Evolutionary conservation across 2,888 invertebrate species (phyloP), one percentile per base, ranked within the genome.

Genomic region (Microplitis deprimator): DNA sequence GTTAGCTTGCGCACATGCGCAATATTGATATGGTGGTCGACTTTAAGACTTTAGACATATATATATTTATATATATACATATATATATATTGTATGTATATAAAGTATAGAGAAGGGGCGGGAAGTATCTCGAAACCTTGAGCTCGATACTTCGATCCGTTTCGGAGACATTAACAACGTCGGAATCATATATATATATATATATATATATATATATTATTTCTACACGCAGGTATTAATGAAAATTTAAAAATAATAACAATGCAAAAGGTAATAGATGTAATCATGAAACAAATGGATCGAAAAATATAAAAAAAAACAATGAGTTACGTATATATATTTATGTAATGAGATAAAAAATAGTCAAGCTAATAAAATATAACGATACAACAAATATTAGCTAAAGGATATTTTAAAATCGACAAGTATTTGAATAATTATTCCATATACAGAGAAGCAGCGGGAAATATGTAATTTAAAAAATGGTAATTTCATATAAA

Each of bases 101-200:
- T 71, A 74, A 68, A 68, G 62, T 29, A 72, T 73, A 69, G 70
- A 77, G 68, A 62, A 77, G 75, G 73, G 17, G 77, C 59, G 75
- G 69, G 50, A 68, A 72, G 73, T 60, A 60, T 81, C 76, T 78
- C 73, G 77, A 81, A 85, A 86, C 88, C 88, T 89, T 88, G 88
- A 84, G 85, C 86, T 81, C 86, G 81, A 88, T 88, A 83, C 84
- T 85, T 83, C 84, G 85, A 87, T 88, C 85, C 83, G 83, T 87
- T 87, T 86, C 84, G 84, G 83, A 82, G 83, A 84, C 85, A 86
- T 86, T 85, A 75, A 71, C 68, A 60, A 77, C 79, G 81, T 77
- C 67, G 65, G 68, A 77, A 77, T 73, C 62, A 64, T 41, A 59
- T 73, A 69, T 20, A 20, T 20, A 20, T 20, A 20, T 20, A 20